Evolutionary conservation across 2,888 invertebrate genomes (phyloP).

Genomic region (Lepidocyrtoides sp.): DNA sequence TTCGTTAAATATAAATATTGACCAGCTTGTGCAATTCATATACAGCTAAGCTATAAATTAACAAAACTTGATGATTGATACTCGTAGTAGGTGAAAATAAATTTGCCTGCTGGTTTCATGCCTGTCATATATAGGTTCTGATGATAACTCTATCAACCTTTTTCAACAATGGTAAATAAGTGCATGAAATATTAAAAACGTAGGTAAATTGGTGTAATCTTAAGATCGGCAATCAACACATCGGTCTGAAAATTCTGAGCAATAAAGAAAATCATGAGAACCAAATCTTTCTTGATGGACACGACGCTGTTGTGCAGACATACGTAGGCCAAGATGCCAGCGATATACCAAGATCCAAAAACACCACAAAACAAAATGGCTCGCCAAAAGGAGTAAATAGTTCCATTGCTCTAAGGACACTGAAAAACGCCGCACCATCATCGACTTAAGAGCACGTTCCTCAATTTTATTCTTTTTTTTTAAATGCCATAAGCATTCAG

Average conservation of each 20-base stretch:
- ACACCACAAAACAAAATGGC: not conserved
- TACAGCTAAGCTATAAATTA: not conserved
- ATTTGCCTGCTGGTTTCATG: not conserved
- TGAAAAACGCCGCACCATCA: not conserved
- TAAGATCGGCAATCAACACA: not conserved
- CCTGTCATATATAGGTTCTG: too few relatives aligned
- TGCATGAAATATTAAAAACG: too few relatives aligned
- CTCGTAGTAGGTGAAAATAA: not conserved
- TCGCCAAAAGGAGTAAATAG: constrained; percentile 38
- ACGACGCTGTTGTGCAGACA: too few relatives aligned
- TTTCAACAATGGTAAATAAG: too few relatives aligned
- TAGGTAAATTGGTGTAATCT: not conserved
- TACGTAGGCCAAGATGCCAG: not conserved
- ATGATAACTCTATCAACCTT: too few relatives aligned
- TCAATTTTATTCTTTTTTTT: constrained; percentile 40
- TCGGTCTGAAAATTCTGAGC: not conserved
- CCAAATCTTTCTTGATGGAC: constrained; percentile 44
- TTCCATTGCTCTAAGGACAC: constrained; percentile 58
- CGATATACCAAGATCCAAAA: too few relatives aligned
- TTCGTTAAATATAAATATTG: not conserved
- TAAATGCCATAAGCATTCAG: constrained; percentile 23
- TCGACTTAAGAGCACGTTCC: constrained; percentile 36
- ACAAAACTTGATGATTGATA: not conserved
- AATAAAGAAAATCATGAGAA: constrained; percentile 16
- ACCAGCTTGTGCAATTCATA: not conserved